These are phyloP conservation scores for Protodeltote pygarga DNA, from an alignment of 2,888 invertebrate species.

Conservation along the genomic window DNA sequence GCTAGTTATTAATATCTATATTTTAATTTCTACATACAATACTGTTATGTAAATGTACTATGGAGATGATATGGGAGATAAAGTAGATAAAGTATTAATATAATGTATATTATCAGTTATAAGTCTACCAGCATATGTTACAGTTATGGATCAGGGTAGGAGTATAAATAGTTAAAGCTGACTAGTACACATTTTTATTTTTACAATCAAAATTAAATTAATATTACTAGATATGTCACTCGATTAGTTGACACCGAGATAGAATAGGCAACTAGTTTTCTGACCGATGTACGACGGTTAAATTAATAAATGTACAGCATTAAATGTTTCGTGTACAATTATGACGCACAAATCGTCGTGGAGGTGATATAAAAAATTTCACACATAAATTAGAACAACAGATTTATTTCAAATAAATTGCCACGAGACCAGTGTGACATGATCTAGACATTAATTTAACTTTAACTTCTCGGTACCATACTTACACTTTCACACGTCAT, in stretches of 20 bases:
- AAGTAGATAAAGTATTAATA: slow-evolving; percentile 55
- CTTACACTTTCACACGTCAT: slow-evolving; percentile 84
- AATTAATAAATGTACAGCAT: slow-evolving; percentile 43
- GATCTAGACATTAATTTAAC: slow-evolving; percentile 88
- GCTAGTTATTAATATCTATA: slow-evolving; percentile 76
- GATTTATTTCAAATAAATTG: slow-evolving; percentile 86
- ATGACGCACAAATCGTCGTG: slow-evolving; percentile 77
- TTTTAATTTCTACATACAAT: slow-evolving; percentile 70
- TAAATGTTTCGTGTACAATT: slow-evolving; percentile 47
- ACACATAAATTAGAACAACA: slow-evolving; percentile 84
- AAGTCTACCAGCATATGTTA: slow-evolving; percentile 61
- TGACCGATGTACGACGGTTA: slow-evolving; percentile 70
- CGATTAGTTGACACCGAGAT: slow-evolving; percentile 69
- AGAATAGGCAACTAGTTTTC: slow-evolving; percentile 73
- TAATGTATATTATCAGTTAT: slow-evolving; percentile 50
- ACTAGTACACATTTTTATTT: slow-evolving; percentile 82
- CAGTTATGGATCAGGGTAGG: slow-evolving; percentile 65
- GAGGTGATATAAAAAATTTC: slow-evolving; percentile 80
- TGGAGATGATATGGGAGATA: slow-evolving; percentile 60
- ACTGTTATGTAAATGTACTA: slow-evolving; percentile 63
- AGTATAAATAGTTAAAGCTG: slow-evolving; percentile 76
- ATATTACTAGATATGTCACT: slow-evolving; percentile 86
- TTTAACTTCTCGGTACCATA: slow-evolving; percentile 81
- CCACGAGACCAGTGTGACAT: slow-evolving; percentile 87
- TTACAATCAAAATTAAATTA: slow-evolving; percentile 82